These are phyloP conservation scores for Apoda limacodes DNA, from an alignment of 2,888 invertebrate genomes.

Conservation along the genomic window DNA sequence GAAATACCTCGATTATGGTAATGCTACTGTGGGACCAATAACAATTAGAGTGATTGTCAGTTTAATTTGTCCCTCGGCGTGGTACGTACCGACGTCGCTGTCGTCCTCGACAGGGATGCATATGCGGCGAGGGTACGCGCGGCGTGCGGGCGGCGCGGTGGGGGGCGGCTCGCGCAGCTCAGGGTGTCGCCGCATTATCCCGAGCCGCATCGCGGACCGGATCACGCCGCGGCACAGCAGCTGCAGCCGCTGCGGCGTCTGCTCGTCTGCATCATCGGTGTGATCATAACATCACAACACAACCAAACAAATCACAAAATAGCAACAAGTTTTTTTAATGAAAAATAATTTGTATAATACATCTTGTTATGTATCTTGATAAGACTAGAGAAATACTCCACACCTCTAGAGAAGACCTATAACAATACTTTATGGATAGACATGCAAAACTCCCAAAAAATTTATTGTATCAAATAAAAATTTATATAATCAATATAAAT, in stretches of 20 bases:
- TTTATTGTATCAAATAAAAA: no score
- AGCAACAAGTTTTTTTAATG: no score
- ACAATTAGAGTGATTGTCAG: no score
- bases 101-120: conserved; percentile 35
- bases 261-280: conserved; percentile 46
- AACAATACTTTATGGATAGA: no score
- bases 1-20: background rate
- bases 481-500: no score
- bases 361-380: no score
- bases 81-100: conserved; percentile 35
- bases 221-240: conserved; percentile 35
- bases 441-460: no score
- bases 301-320: no score
- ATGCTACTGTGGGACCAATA: background rate
- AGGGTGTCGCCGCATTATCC: conserved; percentile 34
- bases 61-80: conserved; percentile 1
- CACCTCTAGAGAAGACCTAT: no score
- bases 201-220: conserved; percentile 34
- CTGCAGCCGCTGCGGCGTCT: conserved; percentile 42
- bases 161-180: conserved; percentile 33
- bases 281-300: no score
- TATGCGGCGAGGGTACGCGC: conserved; percentile 23
- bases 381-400: no score
- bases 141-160: conserved; percentile 21
- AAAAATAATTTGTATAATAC: no score